Evolutionary conservation across 2,888 invertebrate species (phyloP).

Genomic region (Ophion slaviceki): DNA sequence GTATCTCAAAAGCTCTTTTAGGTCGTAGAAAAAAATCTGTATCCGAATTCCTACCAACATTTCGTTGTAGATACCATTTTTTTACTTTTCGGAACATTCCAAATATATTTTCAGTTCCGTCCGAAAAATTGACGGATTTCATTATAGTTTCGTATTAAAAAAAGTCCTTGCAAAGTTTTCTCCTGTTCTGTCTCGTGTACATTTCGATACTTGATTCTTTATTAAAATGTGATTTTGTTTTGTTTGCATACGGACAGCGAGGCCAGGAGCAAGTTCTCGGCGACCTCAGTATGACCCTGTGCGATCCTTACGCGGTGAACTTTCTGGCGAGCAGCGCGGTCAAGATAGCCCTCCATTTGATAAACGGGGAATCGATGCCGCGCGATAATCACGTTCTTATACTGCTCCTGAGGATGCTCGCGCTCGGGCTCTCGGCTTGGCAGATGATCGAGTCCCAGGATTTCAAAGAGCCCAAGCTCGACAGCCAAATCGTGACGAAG

Average conservation of each 20-base stretch:
- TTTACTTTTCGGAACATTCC: no score
- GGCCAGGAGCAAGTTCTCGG: conserved; percentile 88
- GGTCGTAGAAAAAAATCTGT: no score
- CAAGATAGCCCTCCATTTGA: conserved; percentile 94
- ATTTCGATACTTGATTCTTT: neutral
- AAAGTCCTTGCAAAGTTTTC: no score
- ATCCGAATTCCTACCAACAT: no score
- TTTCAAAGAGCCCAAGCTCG: conserved; percentile 97
- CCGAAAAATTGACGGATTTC: no score
- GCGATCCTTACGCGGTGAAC: conserved; percentile 98
- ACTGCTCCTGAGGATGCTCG: conserved; percentile 94
- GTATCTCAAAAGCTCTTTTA: no score
- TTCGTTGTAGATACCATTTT: no score
- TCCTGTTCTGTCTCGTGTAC: no score
- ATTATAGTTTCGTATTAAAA: no score
- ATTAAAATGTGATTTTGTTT: neutral
- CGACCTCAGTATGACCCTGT: conserved; percentile 97
- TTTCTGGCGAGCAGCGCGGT: conserved; percentile 96
- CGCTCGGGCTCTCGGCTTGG: conserved; percentile 97
- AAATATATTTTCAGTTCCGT: no score
- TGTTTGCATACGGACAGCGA: conserved; percentile 72
- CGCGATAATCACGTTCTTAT: conserved; percentile 96
- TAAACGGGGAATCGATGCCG: conserved; percentile 95
- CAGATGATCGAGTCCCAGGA: conserved; percentile 98
- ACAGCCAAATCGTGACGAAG: conserved; percentile 96